Conservation (phyloP, 2,888 invertebrate species). For the Ennomos fuscantarius region DNA sequence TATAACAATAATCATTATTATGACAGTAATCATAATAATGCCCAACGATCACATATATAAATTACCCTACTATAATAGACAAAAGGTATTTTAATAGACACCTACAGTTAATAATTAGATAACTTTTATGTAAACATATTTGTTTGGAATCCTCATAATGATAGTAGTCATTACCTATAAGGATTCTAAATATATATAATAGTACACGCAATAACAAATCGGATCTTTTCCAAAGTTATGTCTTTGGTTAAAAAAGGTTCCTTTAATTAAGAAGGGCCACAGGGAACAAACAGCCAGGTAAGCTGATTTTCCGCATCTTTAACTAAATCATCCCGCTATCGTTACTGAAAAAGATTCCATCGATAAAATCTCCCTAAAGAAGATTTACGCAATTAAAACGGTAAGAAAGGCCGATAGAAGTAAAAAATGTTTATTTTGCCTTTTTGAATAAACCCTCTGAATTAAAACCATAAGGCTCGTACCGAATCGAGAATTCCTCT, state of each 20-base stretch:
- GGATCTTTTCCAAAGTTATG: constrained; percentile 14
- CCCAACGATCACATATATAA: too few relatives aligned
- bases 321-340: constrained; percentile 60
- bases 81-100: too few relatives aligned
- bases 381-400: constrained; percentile 78
- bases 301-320: constrained; percentile 62
- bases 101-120: too few relatives aligned
- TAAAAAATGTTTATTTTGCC: constrained; percentile 59
- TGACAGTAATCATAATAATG: too few relatives aligned
- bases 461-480: constrained; percentile 36
- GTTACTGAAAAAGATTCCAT: constrained; percentile 63
- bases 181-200: background rate
- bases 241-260: constrained; percentile 26
- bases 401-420: constrained; percentile 55
- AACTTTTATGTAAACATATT: too few relatives aligned
- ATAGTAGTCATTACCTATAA: too few relatives aligned
- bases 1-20: too few relatives aligned
- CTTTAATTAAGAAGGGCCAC: constrained; percentile 45
- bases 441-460: constrained; percentile 56
- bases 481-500: constrained; percentile 21
- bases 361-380: constrained; percentile 65
- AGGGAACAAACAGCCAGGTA: constrained; percentile 53
- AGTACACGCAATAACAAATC: constrained; percentile 5
- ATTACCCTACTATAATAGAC: too few relatives aligned
- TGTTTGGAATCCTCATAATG: too few relatives aligned